Base-by-base conservation (phyloP, 2,113 vertebrate species). In the Todiramphus saurophagus region DNA sequence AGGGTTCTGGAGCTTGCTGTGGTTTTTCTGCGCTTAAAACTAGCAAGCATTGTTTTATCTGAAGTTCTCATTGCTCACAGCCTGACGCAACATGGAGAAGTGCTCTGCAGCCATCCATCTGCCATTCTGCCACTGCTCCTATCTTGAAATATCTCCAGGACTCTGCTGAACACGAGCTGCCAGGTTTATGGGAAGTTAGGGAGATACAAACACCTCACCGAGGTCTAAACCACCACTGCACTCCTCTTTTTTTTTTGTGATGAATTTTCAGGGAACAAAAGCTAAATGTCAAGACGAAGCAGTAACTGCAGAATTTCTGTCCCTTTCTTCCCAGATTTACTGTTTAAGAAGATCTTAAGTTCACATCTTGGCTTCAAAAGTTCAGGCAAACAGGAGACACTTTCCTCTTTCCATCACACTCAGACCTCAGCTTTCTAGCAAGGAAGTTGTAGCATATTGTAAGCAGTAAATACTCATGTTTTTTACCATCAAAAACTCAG, bases 71-170 rank as follows among this genome's bases (percentile, higher is more conserved):
- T 33, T 87, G 90, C 79, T 89, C 76, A 72, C 77, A 88, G 87
- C 9, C 72, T 90, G 88, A 92, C 2, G 13, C 72, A 69, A 67
- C 8, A 56, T 0, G 20, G 51, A 58, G 73, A 60, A 56, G 59
- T 33, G 55, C 64, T 90, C 6, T 12, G 51, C 46, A 81, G 31
- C 35, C 56, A 74, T 16, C 68, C 79, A 31, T 58, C 80, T 96
- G 96, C 95, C 95, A 78, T 93, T 94, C 92, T 93, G 90, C 86
- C 93, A 68, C 9, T 82, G 95, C 94, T 51, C 11, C 64, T 46
- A 5, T 5, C 81, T 66, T 37, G 24, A 89, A 94, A 44, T 53
- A 43, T 48, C 81, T 93, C 80, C 94, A 87, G 77, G n/a, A n/a
- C 43, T 90, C 70, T 63, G 55, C 50, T 77, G 69, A 91, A 72